Evolutionary conservation across 2,113 vertebrate species (phyloP), one percentile per base, ranked within the genome.

Genomic region (Salvator merianae): DNA sequence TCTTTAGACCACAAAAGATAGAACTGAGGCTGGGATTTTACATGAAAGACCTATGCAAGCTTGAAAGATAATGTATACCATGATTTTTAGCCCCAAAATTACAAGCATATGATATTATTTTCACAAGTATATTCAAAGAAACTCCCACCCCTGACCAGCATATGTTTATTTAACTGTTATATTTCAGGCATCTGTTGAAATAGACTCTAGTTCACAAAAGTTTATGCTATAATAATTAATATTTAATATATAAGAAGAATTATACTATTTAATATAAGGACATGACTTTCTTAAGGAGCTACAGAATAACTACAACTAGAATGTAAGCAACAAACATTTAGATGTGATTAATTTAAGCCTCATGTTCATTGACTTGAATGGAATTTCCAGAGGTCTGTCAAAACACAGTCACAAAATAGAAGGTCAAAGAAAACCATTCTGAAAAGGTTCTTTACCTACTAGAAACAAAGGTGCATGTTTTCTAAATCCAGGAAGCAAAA

Each of bases 31-130:
- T 53, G 0, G 6, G 2, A 5, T 68, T 50, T 69, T n/a, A 81
- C 28, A 40, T 2, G 36, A 28, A 38, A 16, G 20, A 30, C 5
- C 62, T 84, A 5, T 70, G 47, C 47, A 22, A 32, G 12, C 66
- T 50, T 1, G 0, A 59, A 77, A 77, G 59, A 80, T 7, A 71
- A 79, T 7, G 14, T 28, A 55, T 40, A 12, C 66, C 71, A 30
- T 28, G 59, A 75, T 73, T 62, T 68, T 40, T 74, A 1, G 18
- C 66, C n/a, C 34, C 12, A 24, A 24, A 9, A 40, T 59, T 0
- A 0, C 71, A 55, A 28, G 24, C 47, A 34, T 43, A 70, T 68
- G 26, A 34, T 0, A 0, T 77, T 1, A 0, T 75, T 0, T 16
- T 0, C 53, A 78, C 72, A 47, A 66, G 1, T 22, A 50, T 47